phyloP scores from a whole-genome alignment of 1,140 invertebrate species.

The Eumeta japonica region DNA sequence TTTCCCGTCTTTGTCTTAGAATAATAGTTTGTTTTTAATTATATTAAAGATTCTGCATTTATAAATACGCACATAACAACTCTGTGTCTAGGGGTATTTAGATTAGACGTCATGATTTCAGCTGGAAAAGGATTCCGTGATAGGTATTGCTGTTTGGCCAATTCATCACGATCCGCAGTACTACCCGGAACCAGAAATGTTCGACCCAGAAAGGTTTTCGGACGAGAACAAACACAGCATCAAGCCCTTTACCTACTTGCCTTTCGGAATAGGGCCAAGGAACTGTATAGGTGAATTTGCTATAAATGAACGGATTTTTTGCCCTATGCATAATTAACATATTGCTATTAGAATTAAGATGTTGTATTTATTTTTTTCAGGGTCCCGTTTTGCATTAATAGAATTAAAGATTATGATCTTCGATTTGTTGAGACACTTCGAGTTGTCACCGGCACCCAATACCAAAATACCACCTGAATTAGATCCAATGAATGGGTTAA shows the following conservation, averaged over 20 bases:
- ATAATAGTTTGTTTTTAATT: background rate
- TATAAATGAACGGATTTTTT: slow-evolving; percentile 1
- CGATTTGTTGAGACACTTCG: background rate
- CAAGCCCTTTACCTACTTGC: background rate
- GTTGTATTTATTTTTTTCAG: background rate
- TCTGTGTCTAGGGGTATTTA: too few species aligned
- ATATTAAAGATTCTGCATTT: too few species aligned
- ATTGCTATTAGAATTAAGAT: background rate
- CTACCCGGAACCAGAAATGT: background rate
- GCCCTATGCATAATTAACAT: background rate
- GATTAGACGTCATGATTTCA: too few species aligned
- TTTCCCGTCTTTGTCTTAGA: background rate
- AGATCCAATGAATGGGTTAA: background rate
- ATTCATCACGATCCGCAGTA: background rate
- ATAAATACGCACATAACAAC: too few species aligned
- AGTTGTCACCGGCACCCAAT: background rate
- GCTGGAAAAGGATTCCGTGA: background rate
- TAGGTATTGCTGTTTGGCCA: background rate
- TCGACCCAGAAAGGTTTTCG: background rate
- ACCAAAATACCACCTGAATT: background rate
- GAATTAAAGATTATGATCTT: background rate
- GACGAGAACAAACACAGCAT: slow-evolving; percentile 1
- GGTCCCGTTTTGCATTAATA: background rate
- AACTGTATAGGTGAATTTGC: slow-evolving; percentile 1
- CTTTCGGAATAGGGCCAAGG: background rate